phyloP scores from a whole-genome alignment of 2,888 invertebrate genomes.

The Dugesia japonica region DNA sequence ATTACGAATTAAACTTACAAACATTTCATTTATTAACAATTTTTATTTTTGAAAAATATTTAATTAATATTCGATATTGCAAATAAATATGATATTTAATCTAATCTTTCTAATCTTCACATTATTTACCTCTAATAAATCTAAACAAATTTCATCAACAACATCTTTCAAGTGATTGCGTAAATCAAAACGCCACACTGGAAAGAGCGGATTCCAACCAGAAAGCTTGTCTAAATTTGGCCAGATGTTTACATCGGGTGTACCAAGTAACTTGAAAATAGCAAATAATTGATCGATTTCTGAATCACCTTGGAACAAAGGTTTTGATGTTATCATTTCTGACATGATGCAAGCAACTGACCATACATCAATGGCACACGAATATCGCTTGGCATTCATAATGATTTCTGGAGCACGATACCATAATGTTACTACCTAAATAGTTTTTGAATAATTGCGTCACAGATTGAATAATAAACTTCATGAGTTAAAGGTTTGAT shows the following conservation, averaged over 20 bases:
- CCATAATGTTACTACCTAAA: slow-evolving; percentile 81
- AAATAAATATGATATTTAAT: too few relatives aligned
- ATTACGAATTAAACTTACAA: too few relatives aligned
- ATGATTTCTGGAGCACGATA: slow-evolving; percentile 91
- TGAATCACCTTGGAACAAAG: slow-evolving; percentile 88
- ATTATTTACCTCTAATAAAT: background rate
- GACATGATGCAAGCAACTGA: slow-evolving; percentile 90
- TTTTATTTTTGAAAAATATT: too few relatives aligned
- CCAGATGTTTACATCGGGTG: slow-evolving; percentile 85
- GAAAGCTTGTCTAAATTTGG: slow-evolving; percentile 77
- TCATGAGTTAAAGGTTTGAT: slow-evolving; percentile 49
- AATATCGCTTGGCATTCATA: slow-evolving; percentile 69
- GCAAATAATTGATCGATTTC: slow-evolving; percentile 94
- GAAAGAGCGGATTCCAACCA: slow-evolving; percentile 84
- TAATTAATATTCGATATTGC: too few relatives aligned
- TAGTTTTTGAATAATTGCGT: too few relatives aligned
- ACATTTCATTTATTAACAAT: too few relatives aligned
- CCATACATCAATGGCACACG: slow-evolving; percentile 91
- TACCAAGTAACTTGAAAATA: slow-evolving; percentile 79
- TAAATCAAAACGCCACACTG: slow-evolving; percentile 57
- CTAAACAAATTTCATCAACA: background rate
- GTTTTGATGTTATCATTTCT: slow-evolving; percentile 65
- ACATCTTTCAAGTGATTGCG: background rate
- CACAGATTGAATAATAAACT: slow-evolving; percentile 37
- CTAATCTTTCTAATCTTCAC: too few relatives aligned